Conservation (phyloP, 1,140 invertebrate genomes). For the Cotesia chilonis region DNA sequence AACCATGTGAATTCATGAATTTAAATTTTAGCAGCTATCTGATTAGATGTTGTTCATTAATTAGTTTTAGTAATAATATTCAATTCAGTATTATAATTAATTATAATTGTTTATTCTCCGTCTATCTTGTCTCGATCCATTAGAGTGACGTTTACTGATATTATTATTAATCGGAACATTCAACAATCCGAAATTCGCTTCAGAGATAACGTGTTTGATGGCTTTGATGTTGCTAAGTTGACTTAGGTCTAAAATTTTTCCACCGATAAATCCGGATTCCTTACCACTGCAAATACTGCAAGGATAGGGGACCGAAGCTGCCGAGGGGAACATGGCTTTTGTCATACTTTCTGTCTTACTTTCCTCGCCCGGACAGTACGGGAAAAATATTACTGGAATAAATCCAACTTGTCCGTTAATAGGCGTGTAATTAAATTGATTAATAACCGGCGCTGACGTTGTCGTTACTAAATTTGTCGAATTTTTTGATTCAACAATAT, state of each 20-base stretch:
- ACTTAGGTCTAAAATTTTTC: constrained; percentile 42
- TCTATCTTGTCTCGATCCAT: background rate
- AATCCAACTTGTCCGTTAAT: constrained; percentile 62
- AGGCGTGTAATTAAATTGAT: constrained; percentile 2
- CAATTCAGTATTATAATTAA: no score
- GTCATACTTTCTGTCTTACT: constrained; percentile 59
- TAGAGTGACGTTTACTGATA: background rate
- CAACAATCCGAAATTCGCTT: constrained; percentile 50
- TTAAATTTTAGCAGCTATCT: no score
- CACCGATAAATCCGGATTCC: constrained; percentile 34
- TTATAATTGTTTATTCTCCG: constrained; percentile 36
- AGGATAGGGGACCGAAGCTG: constrained; percentile 62
- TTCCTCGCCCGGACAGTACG: constrained; percentile 67
- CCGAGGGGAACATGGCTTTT: constrained; percentile 68
- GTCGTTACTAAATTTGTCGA: constrained; percentile 36
- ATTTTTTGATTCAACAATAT: constrained; percentile 50
- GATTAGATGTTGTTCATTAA: no score
- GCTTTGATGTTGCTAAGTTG: constrained; percentile 49
- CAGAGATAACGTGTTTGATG: constrained; percentile 44
- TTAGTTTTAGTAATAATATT: no score
- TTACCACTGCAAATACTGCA: constrained; percentile 46
- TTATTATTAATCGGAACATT: constrained; percentile 47
- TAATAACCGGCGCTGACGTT: constrained; percentile 39
- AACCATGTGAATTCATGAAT: no score
- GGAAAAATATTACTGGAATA: constrained; percentile 70